Conservation (phyloP, 2,888 invertebrate genomes). For the Eurytoma californica region DNA sequence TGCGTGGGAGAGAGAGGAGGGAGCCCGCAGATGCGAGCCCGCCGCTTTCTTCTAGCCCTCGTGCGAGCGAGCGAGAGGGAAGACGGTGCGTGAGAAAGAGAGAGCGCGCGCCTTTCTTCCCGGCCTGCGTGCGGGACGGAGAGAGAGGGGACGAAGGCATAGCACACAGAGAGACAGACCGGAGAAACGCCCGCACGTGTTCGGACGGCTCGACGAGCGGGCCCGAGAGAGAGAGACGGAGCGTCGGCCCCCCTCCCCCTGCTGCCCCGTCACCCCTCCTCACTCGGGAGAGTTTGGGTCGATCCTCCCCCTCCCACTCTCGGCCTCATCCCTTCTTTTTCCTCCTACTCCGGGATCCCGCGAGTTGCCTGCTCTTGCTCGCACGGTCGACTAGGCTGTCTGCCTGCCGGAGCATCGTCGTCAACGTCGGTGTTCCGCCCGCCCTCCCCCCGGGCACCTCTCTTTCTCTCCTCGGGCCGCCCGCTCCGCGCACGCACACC, state of each 20-base stretch:
- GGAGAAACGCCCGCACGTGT: slow-evolving; percentile 23
- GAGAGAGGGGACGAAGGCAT: not conserved
- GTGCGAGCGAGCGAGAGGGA: not conserved
- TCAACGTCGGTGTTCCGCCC: slow-evolving; percentile 50
- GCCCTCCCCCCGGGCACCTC: slow-evolving; percentile 65
- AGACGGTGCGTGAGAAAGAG: not conserved
- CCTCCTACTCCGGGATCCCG: slow-evolving; percentile 34
- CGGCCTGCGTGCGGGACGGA: not conserved
- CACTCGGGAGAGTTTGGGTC: slow-evolving; percentile 22
- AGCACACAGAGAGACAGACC: too few relatives aligned
- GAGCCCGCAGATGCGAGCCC: slow-evolving; percentile 28
- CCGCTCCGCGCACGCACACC: slow-evolving; percentile 37
- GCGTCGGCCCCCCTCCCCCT: slow-evolving; percentile 23
- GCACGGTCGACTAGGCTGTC: slow-evolving; percentile 41
- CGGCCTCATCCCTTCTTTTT: slow-evolving; percentile 18
- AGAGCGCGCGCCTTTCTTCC: not conserved
- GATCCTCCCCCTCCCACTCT: slow-evolving; percentile 38
- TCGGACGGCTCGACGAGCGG: not conserved
- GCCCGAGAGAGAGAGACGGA: slow-evolving; percentile 12
- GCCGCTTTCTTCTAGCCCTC: slow-evolving; percentile 43
- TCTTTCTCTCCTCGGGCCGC: slow-evolving; percentile 46
- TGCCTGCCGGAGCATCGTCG: slow-evolving; percentile 39
- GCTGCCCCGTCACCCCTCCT: slow-evolving; percentile 37
- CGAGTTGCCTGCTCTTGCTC: slow-evolving; percentile 60
- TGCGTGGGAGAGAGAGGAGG: slow-evolving; percentile 30